Conservation (phyloP, 2,797 vertebrate genomes). For the Pygocentrus nattereri region DNA sequence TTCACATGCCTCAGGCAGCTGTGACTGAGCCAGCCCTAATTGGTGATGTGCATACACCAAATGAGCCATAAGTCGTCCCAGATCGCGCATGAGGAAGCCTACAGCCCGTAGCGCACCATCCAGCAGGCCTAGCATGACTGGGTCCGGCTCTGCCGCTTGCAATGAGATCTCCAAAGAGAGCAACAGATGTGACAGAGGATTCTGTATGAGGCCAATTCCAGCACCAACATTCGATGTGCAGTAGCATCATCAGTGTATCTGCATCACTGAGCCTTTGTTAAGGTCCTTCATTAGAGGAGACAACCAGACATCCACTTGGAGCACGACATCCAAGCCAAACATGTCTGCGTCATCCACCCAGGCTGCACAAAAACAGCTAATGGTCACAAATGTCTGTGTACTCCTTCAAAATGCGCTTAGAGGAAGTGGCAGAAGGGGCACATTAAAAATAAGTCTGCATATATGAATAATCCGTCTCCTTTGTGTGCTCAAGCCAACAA, state of each 20-base stretch:
- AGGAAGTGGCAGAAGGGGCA: conserved; percentile 5
- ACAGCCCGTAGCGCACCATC: conserved; percentile 11
- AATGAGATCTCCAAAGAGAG: background rate
- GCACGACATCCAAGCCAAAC: conserved; percentile 17
- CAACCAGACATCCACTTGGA: background rate
- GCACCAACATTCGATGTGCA: background rate
- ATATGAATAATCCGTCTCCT: background rate
- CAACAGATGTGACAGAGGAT: conserved; percentile 12
- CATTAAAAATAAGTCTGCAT: conserved; percentile 7
- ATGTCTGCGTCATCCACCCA: conserved; percentile 1
- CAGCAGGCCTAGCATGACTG: background rate
- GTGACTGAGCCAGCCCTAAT: conserved; percentile 19
- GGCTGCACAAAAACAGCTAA: conserved; percentile 13
- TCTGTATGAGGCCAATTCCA: background rate
- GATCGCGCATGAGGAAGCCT: background rate
- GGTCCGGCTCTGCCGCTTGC: background rate
- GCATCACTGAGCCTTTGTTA: conserved; percentile 6
- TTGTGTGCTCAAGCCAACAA: background rate
- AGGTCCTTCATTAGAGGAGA: conserved; percentile 24
- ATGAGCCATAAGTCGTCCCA: conserved; percentile 36
- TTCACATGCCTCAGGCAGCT: conserved; percentile 19
- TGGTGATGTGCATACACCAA: conserved; percentile 29
- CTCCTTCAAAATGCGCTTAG: background rate
- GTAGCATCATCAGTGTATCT: conserved; percentile 2
- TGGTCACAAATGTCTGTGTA: background rate